Conservation (phyloP, 2,888 invertebrate genomes). For the Cryptosula pallasiana region DNA sequence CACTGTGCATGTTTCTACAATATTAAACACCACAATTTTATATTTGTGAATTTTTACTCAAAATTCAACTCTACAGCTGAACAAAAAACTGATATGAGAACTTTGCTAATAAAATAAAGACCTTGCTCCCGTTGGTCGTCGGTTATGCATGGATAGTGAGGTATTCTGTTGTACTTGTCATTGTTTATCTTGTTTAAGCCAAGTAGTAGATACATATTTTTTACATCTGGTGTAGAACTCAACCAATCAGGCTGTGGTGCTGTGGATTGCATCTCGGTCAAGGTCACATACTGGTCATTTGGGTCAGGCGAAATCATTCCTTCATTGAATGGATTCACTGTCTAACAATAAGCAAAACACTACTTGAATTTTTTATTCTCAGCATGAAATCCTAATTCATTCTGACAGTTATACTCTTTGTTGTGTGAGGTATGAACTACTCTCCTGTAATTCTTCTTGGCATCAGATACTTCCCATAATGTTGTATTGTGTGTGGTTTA, state of each 20-base stretch:
- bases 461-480: no score
- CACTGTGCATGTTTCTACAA: background rate
- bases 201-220: background rate
- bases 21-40: no score
- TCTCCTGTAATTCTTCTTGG: no score
- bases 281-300: conserved; percentile 67
- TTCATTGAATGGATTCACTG: conserved; percentile 33
- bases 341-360: conserved; percentile 27
- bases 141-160: background rate
- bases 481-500: no score
- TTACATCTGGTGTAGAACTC: background rate
- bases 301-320: conserved; percentile 57
- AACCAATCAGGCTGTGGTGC: background rate
- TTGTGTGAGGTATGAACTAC: no score
- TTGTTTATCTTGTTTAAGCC: background rate
- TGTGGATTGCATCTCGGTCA: background rate
- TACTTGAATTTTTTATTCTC: no score
- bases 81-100: no score
- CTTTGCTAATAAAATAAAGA: no score
- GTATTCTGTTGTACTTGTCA: background rate
- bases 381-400: no score
- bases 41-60: no score
- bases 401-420: no score
- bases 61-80: no score
- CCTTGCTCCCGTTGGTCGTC: background rate